phyloP scores from a whole-genome alignment of 2,888 invertebrate genomes.

The Perizoma affinitatum region DNA sequence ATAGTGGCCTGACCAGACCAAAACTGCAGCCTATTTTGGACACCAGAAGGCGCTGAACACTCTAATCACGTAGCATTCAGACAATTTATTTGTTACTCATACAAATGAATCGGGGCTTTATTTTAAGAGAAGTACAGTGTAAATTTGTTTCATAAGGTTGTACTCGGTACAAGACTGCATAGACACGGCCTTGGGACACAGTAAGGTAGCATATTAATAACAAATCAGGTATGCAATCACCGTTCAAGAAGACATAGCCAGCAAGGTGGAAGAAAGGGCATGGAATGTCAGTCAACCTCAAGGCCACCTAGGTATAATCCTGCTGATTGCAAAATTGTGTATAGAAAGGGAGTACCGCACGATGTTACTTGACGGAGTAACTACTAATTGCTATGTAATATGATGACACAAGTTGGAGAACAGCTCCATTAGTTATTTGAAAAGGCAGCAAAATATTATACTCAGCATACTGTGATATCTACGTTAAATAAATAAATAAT shows the following conservation, averaged over 20 bases:
- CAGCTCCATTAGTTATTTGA: slow-evolving; percentile 4
- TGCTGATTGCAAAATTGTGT: slow-evolving; percentile 43
- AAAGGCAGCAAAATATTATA: no score
- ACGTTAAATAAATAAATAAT: no score
- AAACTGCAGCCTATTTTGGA: slow-evolving; percentile 57
- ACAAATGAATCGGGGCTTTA: slow-evolving; percentile 28
- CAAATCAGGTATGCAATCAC: slow-evolving; percentile 77
- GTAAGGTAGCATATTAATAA: slow-evolving; percentile 78
- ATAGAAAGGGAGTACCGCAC: slow-evolving; percentile 6
- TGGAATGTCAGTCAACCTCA: slow-evolving; percentile 71
- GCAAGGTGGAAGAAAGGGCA: slow-evolving; percentile 82
- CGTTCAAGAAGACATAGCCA: slow-evolving; percentile 75
- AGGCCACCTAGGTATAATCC: slow-evolving; percentile 66
- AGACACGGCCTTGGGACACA: slow-evolving; percentile 67
- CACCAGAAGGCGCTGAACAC: slow-evolving; percentile 62
- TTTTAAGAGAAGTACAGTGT: slow-evolving; percentile 28
- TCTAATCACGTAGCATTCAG: slow-evolving; percentile 57
- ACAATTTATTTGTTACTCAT: not conserved
- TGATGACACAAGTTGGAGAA: slow-evolving; percentile 8
- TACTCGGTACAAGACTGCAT: slow-evolving; percentile 49
- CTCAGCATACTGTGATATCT: no score
- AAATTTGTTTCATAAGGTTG: slow-evolving; percentile 6
- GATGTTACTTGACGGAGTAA: slow-evolving; percentile 7
- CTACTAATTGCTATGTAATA: slow-evolving; percentile 54
- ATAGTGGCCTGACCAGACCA: slow-evolving; percentile 32